Evolutionary conservation across 2,888 invertebrate genomes (phyloP).

Genomic region (Heliconius aoede): DNA sequence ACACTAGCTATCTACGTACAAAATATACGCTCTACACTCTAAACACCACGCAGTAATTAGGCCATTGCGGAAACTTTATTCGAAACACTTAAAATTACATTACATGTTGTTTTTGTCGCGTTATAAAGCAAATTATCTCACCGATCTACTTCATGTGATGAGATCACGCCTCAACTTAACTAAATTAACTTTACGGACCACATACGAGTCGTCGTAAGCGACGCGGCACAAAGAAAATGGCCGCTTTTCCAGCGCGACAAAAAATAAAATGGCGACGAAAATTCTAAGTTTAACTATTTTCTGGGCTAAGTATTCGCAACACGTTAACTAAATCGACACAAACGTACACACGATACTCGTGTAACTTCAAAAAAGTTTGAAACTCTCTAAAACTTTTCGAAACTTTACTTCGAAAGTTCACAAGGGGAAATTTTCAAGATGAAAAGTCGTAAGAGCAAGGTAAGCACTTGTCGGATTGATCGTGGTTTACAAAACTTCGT

Average conservation of each 20-base stretch:
- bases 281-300: constrained; percentile 84
- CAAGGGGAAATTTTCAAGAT: constrained; percentile 83
- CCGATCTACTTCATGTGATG: constrained; percentile 75
- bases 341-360: constrained; percentile 57
- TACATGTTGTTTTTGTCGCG: constrained; percentile 55
- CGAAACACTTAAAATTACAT: constrained; percentile 59
- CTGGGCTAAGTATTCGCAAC: constrained; percentile 74
- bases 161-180: constrained; percentile 81
- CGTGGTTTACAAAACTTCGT: constrained; percentile 59
- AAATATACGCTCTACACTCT: constrained; percentile 43
- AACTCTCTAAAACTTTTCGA: constrained; percentile 74
- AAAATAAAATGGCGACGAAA: constrained; percentile 85
- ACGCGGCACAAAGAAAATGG: constrained; percentile 85
- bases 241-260: constrained; percentile 85
- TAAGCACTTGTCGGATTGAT: constrained; percentile 68
- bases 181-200: constrained; percentile 81
- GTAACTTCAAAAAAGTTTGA: constrained; percentile 70
- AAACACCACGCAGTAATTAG: constrained; percentile 79
- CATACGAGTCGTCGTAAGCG: constrained; percentile 79
- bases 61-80: constrained; percentile 71
- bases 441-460: constrained; percentile 79
- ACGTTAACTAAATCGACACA: constrained; percentile 62
- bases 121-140: constrained; percentile 66
- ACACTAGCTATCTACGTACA: constrained; percentile 57
- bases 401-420: constrained; percentile 81